phyloP scores from a whole-genome alignment of 1,140 invertebrate species.

The Pinna nobilis region DNA sequence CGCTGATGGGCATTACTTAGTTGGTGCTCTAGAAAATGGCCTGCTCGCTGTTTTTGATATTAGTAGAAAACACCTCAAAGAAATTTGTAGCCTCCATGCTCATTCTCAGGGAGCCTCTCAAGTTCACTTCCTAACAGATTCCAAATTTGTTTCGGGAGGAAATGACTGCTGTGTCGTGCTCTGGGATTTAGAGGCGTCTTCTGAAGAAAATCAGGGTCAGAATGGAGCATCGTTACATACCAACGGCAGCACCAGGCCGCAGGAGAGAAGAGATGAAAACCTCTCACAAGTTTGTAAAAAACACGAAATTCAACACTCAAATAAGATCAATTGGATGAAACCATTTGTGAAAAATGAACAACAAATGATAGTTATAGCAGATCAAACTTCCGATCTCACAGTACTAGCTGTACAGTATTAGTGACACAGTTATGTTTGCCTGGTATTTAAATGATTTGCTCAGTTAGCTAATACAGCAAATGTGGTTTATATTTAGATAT shows the following conservation, averaged over 20 bases:
- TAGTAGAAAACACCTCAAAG: conserved; percentile 53
- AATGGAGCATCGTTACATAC: neutral
- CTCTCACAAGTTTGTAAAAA: conserved; percentile 53
- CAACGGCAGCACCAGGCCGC: conserved; percentile 42
- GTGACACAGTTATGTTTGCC: too few species aligned
- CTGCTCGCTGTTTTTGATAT: conserved; percentile 62
- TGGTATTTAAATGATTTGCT: too few species aligned
- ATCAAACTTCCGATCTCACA: conserved; percentile 60
- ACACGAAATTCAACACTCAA: conserved; percentile 46
- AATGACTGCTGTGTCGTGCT: conserved; percentile 64
- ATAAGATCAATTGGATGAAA: conserved; percentile 70
- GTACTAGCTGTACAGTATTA: too few species aligned
- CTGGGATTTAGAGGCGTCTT: conserved; percentile 59
- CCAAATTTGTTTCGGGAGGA: conserved; percentile 61
- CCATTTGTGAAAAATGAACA: conserved; percentile 44
- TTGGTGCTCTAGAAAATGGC: conserved; percentile 68
- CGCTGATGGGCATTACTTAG: conserved; percentile 58
- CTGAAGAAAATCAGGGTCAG: neutral
- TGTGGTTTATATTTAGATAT: too few species aligned
- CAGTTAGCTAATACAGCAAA: too few species aligned
- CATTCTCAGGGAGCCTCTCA: conserved; percentile 69
- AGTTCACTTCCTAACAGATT: conserved; percentile 59
- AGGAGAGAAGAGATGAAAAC: conserved; percentile 43
- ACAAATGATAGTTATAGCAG: conserved; percentile 55
- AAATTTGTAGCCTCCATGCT: conserved; percentile 59